Conservation (phyloP, 1,140 invertebrate species). For the Pristionchus pacificus region DNA sequence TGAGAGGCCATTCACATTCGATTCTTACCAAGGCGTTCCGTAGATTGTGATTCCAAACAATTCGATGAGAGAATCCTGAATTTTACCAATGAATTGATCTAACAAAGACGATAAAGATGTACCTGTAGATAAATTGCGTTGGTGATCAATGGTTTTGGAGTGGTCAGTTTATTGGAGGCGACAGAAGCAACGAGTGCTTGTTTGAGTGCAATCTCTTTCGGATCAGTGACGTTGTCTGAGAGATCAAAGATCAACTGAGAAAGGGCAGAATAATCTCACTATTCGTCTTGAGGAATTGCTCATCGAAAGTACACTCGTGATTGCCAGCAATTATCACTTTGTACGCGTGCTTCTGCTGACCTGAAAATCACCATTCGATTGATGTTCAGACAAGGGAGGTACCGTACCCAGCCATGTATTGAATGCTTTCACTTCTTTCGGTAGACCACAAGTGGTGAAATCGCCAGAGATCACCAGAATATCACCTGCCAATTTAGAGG, state of each 20-base stretch:
- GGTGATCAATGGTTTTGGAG: conserved; percentile 63
- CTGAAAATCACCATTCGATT: conserved; percentile 56
- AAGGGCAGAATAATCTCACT: conserved; percentile 20
- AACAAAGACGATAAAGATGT: too few relatives aligned
- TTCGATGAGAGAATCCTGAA: conserved; percentile 67
- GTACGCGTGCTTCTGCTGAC: conserved; percentile 71
- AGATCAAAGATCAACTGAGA: conserved; percentile 2
- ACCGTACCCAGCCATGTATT: conserved; percentile 73
- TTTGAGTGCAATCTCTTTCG: conserved; percentile 39
- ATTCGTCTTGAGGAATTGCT: conserved; percentile 36
- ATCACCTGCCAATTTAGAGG: conserved; percentile 65
- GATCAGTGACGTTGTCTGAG: conserved; percentile 22
- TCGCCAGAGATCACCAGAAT: conserved; percentile 81
- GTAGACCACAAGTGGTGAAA: conserved; percentile 73
- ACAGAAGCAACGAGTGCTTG: conserved; percentile 36
- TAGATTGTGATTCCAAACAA: conserved; percentile 77
- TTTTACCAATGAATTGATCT: too few relatives aligned
- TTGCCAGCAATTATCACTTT: conserved; percentile 83
- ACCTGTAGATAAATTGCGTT: conserved; percentile 78
- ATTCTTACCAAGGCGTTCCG: conserved; percentile 74
- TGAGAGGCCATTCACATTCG: not conserved
- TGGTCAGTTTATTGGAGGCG: conserved; percentile 27
- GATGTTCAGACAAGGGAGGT: not conserved
- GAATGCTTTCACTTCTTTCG: conserved; percentile 72
- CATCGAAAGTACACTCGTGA: conserved; percentile 78